These are phyloP conservation scores for Canis aureus DNA, from an alignment of 2,113 vertebrate genomes.

Conservation along the genomic window DNA sequence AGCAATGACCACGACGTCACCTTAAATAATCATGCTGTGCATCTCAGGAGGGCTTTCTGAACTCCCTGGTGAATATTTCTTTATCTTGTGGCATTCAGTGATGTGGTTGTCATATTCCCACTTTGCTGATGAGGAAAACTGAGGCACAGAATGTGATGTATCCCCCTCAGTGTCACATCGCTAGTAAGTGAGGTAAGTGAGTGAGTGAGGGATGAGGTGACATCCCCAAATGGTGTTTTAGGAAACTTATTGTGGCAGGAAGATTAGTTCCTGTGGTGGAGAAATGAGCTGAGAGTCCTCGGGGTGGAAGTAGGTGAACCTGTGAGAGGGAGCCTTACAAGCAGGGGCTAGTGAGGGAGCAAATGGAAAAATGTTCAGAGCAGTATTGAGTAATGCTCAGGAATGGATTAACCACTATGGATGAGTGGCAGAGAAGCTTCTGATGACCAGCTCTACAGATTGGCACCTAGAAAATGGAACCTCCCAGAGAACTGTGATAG, in stretches of 20 bases:
- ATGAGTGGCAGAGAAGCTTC: background rate
- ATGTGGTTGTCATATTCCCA: background rate
- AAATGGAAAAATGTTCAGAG: background rate
- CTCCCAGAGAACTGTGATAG: background rate
- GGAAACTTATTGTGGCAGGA: background rate
- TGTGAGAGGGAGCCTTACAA: background rate
- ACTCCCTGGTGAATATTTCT: background rate
- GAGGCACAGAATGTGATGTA: background rate
- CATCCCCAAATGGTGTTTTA: background rate
- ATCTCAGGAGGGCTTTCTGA: background rate
- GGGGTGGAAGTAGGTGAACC: background rate
- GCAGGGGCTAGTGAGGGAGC: background rate
- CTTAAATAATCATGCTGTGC: background rate
- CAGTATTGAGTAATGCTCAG: too few species aligned
- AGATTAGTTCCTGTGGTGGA: background rate
- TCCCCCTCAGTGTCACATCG: background rate
- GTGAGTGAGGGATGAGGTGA: background rate
- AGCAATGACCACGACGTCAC: background rate
- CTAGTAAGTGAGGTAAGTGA: background rate
- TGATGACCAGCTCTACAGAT: background rate
- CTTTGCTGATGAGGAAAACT: background rate
- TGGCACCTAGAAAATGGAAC: background rate
- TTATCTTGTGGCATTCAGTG: background rate
- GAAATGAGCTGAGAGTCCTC: background rate
- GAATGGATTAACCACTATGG: background rate